A percentile compares a stretch with the other conserved stretches of the same genome.
Evolutionary conservation across 2,797 vertebrate species (phyloP).

Genomic region (Percopsis omiscomaycus): DNA sequence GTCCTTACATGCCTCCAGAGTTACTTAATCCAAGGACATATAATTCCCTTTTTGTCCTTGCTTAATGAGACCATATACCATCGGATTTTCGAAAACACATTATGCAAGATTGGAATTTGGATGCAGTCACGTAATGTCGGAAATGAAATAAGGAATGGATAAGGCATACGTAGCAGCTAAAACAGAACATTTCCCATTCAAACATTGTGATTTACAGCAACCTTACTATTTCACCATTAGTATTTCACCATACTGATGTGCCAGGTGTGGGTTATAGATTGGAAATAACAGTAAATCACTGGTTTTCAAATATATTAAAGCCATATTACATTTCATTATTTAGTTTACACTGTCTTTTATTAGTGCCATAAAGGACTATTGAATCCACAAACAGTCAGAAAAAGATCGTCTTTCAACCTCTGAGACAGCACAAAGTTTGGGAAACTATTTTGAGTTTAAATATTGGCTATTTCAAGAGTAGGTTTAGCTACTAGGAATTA

Average conservation of each 20-base stretch:
- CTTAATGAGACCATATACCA: neutral
- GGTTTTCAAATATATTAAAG: conserved; percentile 6
- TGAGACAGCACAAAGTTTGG: neutral
- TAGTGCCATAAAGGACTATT: conserved; percentile 14
- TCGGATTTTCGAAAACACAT: neutral
- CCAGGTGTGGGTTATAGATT: neutral
- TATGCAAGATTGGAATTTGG: too few species aligned
- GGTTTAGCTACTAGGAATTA: too few species aligned
- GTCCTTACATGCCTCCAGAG: conserved; percentile 36
- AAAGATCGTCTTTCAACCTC: neutral
- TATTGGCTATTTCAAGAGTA: too few species aligned
- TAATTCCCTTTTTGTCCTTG: conserved; percentile 24
- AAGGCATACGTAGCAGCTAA: too few species aligned
- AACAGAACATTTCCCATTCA: too few species aligned
- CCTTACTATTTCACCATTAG: too few species aligned
- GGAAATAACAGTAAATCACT: too few species aligned
- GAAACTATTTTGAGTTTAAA: neutral
- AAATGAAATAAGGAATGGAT: too few species aligned
- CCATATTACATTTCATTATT: neutral
- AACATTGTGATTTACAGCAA: too few species aligned
- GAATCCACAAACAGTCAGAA: conserved; percentile 10
- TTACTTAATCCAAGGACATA: conserved; percentile 60
- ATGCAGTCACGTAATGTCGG: too few species aligned
- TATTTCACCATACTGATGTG: too few species aligned
- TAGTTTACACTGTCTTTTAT: neutral